Evolutionary conservation across 1,140 invertebrate genomes (phyloP), one percentile per base, ranked within the genome.

Genomic region (Achroia grisella): DNA sequence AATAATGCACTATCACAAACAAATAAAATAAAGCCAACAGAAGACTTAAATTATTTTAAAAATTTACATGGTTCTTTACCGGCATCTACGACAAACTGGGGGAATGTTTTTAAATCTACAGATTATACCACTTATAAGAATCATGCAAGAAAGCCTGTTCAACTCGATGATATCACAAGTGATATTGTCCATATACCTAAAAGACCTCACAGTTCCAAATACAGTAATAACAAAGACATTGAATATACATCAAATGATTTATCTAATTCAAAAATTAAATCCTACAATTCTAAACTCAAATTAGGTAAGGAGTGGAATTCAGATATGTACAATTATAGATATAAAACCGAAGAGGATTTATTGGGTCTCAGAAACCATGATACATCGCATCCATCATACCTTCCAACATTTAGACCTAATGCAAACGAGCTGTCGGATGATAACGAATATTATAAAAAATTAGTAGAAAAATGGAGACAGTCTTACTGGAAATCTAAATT

Each of bases 271-370:
- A 62, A 53, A 32, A 49, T 62, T n/a, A 63, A 56, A 47, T 62
- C 65, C 4, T 50, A 66, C 34, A 76, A 62, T 56, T 30, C 41
- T 23, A 23, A 36, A 67, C 47, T 30, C 54, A 50, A 45, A 56
- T 48, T 9, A 53, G 61, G 14, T 62, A 61, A 46, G 8, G 75
- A 78, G 30, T 81, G 80, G 80, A 59, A 51, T 36, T 70, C 62
- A 55, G 64, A 79, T 41, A 35, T 52, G 37, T 40, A 51, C 8
- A 60, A 54, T 15, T 67, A 39, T 11, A 62, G 71, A 50, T 85
- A 64, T 39, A 85, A 77, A 53, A 72, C 73, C 2, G 81, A 85
- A 54, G 81, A 85, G 53, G 81, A 85, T 58, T 69, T 85, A 35
- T 27, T 85, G 17, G 78, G 68, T 6, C 51, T 85, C 11, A 67